These are phyloP conservation scores for Poecilia wingei DNA, from an alignment of 2,797 vertebrate species.

Conservation along the genomic window DNA sequence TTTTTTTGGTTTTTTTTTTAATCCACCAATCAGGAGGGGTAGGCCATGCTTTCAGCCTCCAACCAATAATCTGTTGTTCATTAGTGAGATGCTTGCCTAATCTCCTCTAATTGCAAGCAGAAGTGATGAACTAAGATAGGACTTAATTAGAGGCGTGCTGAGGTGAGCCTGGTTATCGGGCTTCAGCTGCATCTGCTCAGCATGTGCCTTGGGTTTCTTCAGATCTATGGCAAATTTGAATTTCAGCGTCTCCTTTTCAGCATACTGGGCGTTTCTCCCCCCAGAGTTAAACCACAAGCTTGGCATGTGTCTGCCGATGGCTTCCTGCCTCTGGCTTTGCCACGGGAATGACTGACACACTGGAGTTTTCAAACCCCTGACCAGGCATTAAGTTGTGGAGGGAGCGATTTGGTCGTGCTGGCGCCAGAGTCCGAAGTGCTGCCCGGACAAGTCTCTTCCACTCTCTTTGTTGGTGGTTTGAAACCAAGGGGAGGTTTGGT, in stretches of 20 bases:
- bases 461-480: conserved; percentile 78
- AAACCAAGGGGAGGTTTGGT: conserved; percentile 81
- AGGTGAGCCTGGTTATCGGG: conserved; percentile 64
- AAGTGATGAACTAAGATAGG: conserved; percentile 73
- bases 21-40: conserved; percentile 58
- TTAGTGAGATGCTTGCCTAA: conserved; percentile 74
- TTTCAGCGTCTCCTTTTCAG: conserved; percentile 77
- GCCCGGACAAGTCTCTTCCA: conserved; percentile 81
- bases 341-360: conserved; percentile 76
- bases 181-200: conserved; percentile 73
- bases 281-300: conserved; percentile 70
- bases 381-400: conserved; percentile 78
- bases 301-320: conserved; percentile 71
- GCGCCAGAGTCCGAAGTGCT: conserved; percentile 78
- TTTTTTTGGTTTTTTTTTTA: conserved; percentile 50
- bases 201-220: conserved; percentile 67
- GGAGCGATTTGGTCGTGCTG: conserved; percentile 75
- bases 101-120: conserved; percentile 78
- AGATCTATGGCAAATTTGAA: conserved; percentile 69
- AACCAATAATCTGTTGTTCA: conserved; percentile 82
- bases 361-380: conserved; percentile 70
- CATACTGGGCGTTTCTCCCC: conserved; percentile 73
- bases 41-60: conserved; percentile 55
- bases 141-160: conserved; percentile 81
- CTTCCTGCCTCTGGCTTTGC: conserved; percentile 76